A percentile compares a stretch with the other conserved stretches of the same genome.
These are phyloP conservation scores for Fratercula arctica DNA, from an alignment of 2,797 vertebrate genomes.

Conservation along the genomic window DNA sequence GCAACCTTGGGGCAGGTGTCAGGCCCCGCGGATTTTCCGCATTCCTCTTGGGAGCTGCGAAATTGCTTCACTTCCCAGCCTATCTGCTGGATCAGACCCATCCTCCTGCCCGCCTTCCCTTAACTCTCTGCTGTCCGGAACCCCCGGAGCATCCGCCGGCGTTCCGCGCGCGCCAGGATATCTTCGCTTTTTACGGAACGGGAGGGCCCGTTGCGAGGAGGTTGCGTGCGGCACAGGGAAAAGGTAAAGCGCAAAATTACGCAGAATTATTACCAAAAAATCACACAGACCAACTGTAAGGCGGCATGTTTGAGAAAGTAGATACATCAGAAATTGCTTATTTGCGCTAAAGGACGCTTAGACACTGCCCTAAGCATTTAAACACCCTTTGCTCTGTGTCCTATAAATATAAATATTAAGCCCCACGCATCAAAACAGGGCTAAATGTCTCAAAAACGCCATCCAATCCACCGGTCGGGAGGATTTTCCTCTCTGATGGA, in stretches of 20 bases:
- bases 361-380: neutral
- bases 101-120: neutral
- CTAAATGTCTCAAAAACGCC: neutral
- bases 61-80: neutral
- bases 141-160: too few species aligned
- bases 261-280: neutral
- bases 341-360: neutral
- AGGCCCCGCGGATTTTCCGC: slow-evolving; percentile 6
- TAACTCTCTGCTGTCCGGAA: neutral
- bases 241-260: neutral
- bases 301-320: neutral
- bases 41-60: slow-evolving; percentile 30
- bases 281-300: too few species aligned
- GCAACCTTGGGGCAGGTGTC: neutral
- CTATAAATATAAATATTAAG: neutral
- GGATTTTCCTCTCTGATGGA: neutral
- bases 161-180: accelerated
- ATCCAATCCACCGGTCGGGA: accelerated
- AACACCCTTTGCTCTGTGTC: neutral
- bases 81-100: neutral
- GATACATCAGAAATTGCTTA: neutral
- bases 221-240: accelerated
- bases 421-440: neutral
- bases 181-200: neutral
- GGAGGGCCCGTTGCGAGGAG: neutral